phyloP scores from a whole-genome alignment of 2,888 invertebrate genomes.

The Rhimphoctona megacephalus region DNA sequence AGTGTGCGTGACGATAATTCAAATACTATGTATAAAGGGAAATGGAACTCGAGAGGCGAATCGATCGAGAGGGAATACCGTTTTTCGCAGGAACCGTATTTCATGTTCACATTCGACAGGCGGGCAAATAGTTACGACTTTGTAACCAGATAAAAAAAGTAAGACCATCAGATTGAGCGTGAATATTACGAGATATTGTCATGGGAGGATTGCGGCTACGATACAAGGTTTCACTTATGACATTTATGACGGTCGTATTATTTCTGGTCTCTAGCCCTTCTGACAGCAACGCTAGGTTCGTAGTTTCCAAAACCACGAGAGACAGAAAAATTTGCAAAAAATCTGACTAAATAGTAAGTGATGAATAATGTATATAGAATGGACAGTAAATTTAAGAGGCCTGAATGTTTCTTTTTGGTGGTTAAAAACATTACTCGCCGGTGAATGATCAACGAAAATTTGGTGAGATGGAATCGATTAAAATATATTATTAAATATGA shows the following conservation, averaged over 20 bases:
- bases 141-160: slow-evolving; percentile 9
- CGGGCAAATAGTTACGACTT: slow-evolving; percentile 28
- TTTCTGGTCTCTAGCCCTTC: neutral
- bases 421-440: neutral
- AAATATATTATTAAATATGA: too few species aligned
- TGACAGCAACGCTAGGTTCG: neutral
- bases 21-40: slow-evolving; percentile 5
- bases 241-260: neutral
- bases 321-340: neutral
- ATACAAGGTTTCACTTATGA: neutral
- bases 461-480: neutral
- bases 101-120: slow-evolving; percentile 18
- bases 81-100: slow-evolving; percentile 7
- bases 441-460: neutral
- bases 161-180: neutral
- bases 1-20: slow-evolving; percentile 51
- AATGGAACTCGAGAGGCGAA: slow-evolving; percentile 25
- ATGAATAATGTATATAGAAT: too few species aligned
- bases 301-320: neutral
- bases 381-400: too few species aligned
- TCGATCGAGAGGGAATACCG: slow-evolving; percentile 19
- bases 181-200: slow-evolving; percentile 1
- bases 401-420: too few species aligned
- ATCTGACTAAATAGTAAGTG: too few species aligned
- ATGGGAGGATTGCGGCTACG: neutral